These are phyloP conservation scores for Aleadryas rufinucha DNA, from an alignment of 2,113 vertebrate genomes.

Conservation along the genomic window DNA sequence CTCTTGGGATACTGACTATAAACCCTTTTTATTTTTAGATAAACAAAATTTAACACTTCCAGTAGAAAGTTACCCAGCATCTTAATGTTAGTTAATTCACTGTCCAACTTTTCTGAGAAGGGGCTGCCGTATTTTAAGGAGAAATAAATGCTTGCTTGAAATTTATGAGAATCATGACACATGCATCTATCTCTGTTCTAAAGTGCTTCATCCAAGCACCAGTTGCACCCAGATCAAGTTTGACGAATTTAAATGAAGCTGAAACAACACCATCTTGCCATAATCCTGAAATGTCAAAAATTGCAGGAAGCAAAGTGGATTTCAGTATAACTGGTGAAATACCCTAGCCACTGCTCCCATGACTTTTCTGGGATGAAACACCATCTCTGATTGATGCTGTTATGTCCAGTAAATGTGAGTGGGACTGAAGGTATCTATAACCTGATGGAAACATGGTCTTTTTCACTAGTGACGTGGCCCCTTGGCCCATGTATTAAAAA, in stretches of 20 bases:
- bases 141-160: slow-evolving; percentile 36
- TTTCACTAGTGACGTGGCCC: background rate
- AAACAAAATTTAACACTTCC: slow-evolving; percentile 49
- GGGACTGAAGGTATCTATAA: background rate
- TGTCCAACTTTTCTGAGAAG: slow-evolving; percentile 23
- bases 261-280: background rate
- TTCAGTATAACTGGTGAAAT: background rate
- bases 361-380: background rate
- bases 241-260: background rate
- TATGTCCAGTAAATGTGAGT: rapidly evolving
- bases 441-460: background rate
- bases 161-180: background rate
- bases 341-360: background rate
- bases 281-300: background rate
- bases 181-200: background rate
- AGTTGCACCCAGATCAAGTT: background rate
- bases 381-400: background rate
- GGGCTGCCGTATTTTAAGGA: slow-evolving; percentile 28
- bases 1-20: slow-evolving; percentile 13
- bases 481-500: background rate
- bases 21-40: slow-evolving; percentile 32
- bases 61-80: slow-evolving; percentile 45
- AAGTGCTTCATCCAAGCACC: background rate
- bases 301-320: background rate
- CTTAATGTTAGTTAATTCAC: slow-evolving; percentile 51